Evolutionary conservation across 92 coral and sea anemone genomes (phyloP).

Genomic region (Palythoa grandis): DNA sequence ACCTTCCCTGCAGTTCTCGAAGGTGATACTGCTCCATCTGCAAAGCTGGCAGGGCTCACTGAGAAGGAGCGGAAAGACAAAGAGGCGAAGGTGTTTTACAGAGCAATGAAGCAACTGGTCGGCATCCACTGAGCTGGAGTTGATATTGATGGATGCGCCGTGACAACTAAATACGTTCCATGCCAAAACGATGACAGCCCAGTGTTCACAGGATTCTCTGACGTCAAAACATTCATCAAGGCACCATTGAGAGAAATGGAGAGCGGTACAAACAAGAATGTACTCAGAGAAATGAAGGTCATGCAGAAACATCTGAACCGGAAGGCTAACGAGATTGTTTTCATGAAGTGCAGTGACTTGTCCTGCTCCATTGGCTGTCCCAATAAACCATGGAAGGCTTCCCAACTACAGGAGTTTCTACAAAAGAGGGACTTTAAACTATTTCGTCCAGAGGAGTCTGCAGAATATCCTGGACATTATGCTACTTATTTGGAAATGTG

Average conservation of each 20-base stretch:
- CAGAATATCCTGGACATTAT: constrained; percentile 15
- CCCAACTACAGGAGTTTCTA: constrained; percentile 19
- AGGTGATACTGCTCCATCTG: constrained; percentile 43
- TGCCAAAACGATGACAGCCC: constrained; percentile 14
- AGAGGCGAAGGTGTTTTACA: too few species aligned
- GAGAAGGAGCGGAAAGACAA: too few species aligned
- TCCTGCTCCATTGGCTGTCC: not conserved
- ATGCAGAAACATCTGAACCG: not conserved
- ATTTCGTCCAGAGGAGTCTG: constrained; percentile 12
- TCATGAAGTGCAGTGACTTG: constrained; percentile 27
- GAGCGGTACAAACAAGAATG: constrained; percentile 26
- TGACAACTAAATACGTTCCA: constrained; percentile 15
- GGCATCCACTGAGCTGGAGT: not conserved
- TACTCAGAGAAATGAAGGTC: constrained; percentile 25
- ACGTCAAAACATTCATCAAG: constrained; percentile 12
- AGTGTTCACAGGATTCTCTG: constrained; percentile 22
- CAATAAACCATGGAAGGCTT: constrained; percentile 20
- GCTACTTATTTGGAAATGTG: constrained; percentile 8
- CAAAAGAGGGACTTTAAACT: constrained; percentile 15
- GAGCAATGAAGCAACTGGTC: too few species aligned
- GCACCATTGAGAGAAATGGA: constrained; percentile 17
- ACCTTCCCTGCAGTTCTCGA: constrained; percentile 32
- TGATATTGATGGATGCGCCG: constrained; percentile 1
- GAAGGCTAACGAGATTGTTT: constrained; percentile 8
- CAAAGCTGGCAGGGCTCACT: not conserved